Base-by-base conservation (phyloP, 2,888 invertebrate genomes). In the Cyclophora punctaria region DNA sequence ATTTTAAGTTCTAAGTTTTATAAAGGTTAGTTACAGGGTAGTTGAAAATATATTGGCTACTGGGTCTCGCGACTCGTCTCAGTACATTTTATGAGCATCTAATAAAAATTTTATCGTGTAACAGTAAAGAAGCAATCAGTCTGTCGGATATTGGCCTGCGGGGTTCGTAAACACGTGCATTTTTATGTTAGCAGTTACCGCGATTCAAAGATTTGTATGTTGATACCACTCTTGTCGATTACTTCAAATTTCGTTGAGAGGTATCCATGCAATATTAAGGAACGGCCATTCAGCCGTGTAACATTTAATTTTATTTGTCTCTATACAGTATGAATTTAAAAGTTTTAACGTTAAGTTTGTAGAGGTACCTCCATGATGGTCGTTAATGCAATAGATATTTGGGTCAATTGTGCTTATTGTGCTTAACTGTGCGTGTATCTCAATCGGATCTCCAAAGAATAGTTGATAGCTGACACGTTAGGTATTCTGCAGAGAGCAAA, bases 41-140 rank as follows among this genome's bases (percentile, higher is more conserved):
- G 80, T 84, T 83, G 78, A 65, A 80, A 79, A 78, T 85, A 84
- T 85, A 87, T 86, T 85, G 84, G 84, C 80, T 81, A 83, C 79
- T 79, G 78, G 82, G 81, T 77, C 79, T 73, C 80, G 76, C 78
- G 76, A 78, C 73, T 83, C 83, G 80, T 81, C 78, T 73, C 73
- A 69, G 86, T 81, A 83, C 78, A 83, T 76, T 87, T 88, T 85
- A 87, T 75, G 83, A 75, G 75, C 81, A 75, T 78, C 81, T 80
- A 86, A 86, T 88, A 88, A 87, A 87, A 80, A 7, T 77, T 85
- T 88, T 88, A 88, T 87, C 80, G 87, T 88, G 88, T 88, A 87
- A 87, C 84, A 86, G 84, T 87, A 88, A 88, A 88, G 86, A 86
- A 87, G 87, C 88, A 87, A 88, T 88, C 88, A 84, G 86, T 82